A percentile compares a stretch with the other conserved stretches of the same genome.
Evolutionary conservation across 2,797 vertebrate species (phyloP).

Genomic region (Atherinosoma microstoma): DNA sequence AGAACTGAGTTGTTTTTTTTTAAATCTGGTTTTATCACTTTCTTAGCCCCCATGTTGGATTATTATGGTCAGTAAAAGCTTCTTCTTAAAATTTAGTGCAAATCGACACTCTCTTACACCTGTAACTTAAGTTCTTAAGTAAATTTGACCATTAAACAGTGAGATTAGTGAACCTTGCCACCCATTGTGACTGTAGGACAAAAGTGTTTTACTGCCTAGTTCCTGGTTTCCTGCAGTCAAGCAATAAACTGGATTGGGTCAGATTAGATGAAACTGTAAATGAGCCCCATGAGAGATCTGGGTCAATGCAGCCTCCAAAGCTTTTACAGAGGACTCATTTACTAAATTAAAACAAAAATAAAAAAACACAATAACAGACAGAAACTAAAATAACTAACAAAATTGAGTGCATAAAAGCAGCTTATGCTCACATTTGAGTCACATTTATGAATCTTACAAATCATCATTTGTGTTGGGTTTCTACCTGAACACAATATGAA

Average conservation of each 20-base stretch:
- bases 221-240: background rate
- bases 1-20: too few relatives aligned
- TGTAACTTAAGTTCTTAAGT: background rate
- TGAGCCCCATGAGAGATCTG: slow-evolving; percentile 1
- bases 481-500: too few relatives aligned
- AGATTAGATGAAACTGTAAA: slow-evolving; percentile 18
- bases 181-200: background rate
- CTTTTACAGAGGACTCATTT: background rate
- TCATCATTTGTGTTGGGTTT: too few relatives aligned
- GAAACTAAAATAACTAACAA: too few relatives aligned
- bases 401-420: too few relatives aligned
- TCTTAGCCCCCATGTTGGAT: background rate
- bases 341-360: background rate
- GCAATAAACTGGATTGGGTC: background rate
- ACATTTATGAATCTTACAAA: too few relatives aligned
- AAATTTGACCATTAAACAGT: background rate
- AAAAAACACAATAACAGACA: background rate
- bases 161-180: background rate
- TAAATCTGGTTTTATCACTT: slow-evolving; percentile 1
- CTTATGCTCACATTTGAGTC: background rate
- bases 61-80: background rate
- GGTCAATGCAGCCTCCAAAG: slow-evolving; percentile 11
- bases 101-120: too few relatives aligned
- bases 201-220: background rate
- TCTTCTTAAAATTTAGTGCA: background rate